Base-by-base conservation (phyloP, 64 coral and sea anemone genomes). In the Montipora foliosa region DNA sequence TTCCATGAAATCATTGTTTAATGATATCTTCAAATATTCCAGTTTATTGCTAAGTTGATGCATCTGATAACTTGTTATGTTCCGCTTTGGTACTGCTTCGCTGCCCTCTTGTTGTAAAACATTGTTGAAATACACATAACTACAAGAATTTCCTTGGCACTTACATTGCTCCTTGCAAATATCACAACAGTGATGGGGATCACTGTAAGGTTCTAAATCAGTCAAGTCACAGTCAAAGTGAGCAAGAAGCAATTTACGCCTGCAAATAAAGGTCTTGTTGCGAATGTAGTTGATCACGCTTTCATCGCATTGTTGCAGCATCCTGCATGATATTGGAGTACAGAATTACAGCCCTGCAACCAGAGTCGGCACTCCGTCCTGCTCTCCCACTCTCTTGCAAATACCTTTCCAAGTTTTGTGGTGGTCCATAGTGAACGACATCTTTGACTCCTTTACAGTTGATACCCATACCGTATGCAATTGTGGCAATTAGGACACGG, bases 401-500 rank as follows among this genome's bases (percentile, higher is more conserved):
- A 79, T 19, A 79, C 77, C 51, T 48, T 46, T 50, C 51, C 46
- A 79, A 46, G 50, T 79, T 79, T 48, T 50, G 45, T 48, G 77
- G 50, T 17, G 77, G 47, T 17, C 77, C 77, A 79, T 79, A 79
- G 44, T 83, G 80, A 49, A 64, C 1, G 21, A 83, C 49, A 16
- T 62, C 16, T 24, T 29, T 83, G 5, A 83, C 53, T 16, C 61
- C 80, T 83, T 66, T 57, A 47, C 57, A 83, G 21, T 83, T 47
- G 16, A 83, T 62, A 8, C 80, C 80, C 80, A 83, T 83, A 51
- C 80, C 80, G 21, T 64, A 83, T 44, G 80, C 80, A 64, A 83
- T 83, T 17, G 80, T 83, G 59, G 80, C 51, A 60, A 83, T 46
- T 14, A 83, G 19, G 49, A 66, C 21, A 15, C 55, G 51, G 16